phyloP scores from a whole-genome alignment of 2,113 vertebrate species.

The Isichthys henryi region DNA sequence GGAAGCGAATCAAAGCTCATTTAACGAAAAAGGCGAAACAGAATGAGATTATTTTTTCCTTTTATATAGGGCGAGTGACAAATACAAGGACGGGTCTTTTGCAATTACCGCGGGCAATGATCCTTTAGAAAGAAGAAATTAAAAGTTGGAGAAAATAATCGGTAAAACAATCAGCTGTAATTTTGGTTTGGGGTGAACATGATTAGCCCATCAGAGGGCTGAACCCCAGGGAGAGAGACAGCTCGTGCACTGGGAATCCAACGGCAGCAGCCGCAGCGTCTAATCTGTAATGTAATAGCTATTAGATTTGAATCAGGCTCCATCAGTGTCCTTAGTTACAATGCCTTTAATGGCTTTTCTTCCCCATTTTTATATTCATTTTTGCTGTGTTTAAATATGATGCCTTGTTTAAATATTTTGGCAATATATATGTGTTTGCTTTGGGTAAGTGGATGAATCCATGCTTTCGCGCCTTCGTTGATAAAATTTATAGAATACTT shows the following conservation, averaged over 20 bases:
- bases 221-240: conserved; percentile 52
- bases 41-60: conserved; percentile 47
- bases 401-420: neutral
- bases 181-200: conserved; percentile 68
- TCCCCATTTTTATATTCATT: conserved; percentile 13
- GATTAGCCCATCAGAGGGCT: conserved; percentile 76
- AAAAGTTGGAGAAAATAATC: conserved; percentile 93
- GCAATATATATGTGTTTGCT: neutral
- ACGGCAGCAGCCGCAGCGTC: conserved; percentile 9
- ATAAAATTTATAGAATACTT: neutral
- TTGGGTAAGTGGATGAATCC: neutral
- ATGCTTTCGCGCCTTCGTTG: neutral
- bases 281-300: conserved; percentile 39
- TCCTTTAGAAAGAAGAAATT: conserved; percentile 88
- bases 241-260: conserved; percentile 18
- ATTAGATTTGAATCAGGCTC: conserved; percentile 63
- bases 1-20: neutral
- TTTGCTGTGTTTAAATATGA: neutral
- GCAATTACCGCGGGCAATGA: conserved; percentile 95
- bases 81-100: conserved; percentile 82
- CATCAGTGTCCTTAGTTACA: conserved; percentile 55
- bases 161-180: conserved; percentile 80
- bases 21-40: conserved; percentile 21
- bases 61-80: conserved; percentile 54
- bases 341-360: conserved; percentile 56